These are phyloP conservation scores for Perognathus longimembris DNA, from an alignment of 2,113 vertebrate genomes.

Conservation along the genomic window DNA sequence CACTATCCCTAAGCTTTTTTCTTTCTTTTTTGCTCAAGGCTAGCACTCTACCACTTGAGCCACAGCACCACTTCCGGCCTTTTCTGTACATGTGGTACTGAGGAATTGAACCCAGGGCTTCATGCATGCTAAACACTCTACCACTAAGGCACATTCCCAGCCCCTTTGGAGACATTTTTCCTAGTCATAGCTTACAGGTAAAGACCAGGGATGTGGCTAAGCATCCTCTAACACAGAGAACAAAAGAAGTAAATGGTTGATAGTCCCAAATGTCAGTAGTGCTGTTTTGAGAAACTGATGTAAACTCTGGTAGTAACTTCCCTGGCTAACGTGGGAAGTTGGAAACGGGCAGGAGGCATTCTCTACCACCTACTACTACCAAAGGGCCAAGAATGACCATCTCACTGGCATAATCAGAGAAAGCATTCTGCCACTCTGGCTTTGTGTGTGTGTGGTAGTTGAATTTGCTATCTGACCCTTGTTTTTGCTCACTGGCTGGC, in stretches of 20 bases:
- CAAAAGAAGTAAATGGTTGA: slow-evolving; percentile 30
- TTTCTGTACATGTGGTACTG: too few relatives aligned
- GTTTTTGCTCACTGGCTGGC: too few relatives aligned
- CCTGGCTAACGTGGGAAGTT: background rate
- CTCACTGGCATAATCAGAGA: background rate
- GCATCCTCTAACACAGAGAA: slow-evolving; percentile 4
- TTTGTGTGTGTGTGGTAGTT: background rate
- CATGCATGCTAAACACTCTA: background rate
- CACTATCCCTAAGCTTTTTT: too few relatives aligned
- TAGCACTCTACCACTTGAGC: too few relatives aligned
- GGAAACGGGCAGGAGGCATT: background rate
- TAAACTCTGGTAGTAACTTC: background rate
- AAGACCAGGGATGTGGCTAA: slow-evolving; percentile 12
- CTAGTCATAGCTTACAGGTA: slow-evolving; percentile 18
- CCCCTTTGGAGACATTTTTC: background rate
- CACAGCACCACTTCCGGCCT: too few relatives aligned
- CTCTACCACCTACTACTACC: too few relatives aligned
- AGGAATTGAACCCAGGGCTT: background rate
- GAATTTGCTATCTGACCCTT: too few relatives aligned
- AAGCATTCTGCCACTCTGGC: background rate
- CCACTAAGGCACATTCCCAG: too few relatives aligned
- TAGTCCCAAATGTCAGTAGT: slow-evolving; percentile 12
- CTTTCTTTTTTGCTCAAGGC: too few relatives aligned
- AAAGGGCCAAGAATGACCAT: background rate
- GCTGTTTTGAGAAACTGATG: background rate